Percentiles rank a stretch among this genome's conserved stretches.
Evolutionary conservation across 2,113 vertebrate species (phyloP).

Genomic region (Asarcornis scutulata): DNA sequence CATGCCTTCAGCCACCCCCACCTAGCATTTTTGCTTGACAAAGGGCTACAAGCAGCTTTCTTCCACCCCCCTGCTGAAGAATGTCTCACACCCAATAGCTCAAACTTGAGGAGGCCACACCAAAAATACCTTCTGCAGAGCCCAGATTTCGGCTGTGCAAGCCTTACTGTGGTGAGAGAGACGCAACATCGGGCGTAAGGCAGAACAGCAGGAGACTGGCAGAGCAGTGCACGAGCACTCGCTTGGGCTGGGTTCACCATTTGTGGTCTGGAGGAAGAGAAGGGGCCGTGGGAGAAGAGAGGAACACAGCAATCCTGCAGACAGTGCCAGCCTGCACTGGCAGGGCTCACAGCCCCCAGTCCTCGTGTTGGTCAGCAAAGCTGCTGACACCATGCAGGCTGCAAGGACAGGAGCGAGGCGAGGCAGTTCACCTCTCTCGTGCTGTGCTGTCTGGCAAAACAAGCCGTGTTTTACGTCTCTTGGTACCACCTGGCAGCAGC

Average conservation of each 20-base stretch:
- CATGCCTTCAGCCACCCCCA: background rate
- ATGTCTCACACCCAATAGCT: background rate
- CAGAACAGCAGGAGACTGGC: background rate
- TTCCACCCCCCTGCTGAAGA: constrained; percentile 14
- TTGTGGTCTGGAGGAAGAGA: background rate
- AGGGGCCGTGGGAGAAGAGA: background rate
- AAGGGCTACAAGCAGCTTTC: background rate
- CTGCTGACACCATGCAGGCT: background rate
- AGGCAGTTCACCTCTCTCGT: background rate
- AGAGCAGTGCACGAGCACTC: background rate
- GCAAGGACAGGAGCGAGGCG: background rate
- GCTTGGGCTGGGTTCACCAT: background rate
- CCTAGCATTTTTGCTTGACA: background rate
- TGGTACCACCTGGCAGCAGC: background rate
- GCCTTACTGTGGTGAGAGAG: background rate
- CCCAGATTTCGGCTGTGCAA: background rate
- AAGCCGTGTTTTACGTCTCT: background rate
- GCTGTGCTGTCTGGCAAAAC: background rate
- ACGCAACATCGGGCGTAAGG: background rate
- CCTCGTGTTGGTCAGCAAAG: background rate
- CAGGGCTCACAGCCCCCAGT: background rate
- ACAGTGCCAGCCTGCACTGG: background rate
- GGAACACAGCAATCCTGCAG: background rate
- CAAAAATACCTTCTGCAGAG: background rate
- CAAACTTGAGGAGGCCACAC: background rate